phyloP scores from a whole-genome alignment of 64 coral and sea anemone genomes.

The Pocillopora verrucosa region DNA sequence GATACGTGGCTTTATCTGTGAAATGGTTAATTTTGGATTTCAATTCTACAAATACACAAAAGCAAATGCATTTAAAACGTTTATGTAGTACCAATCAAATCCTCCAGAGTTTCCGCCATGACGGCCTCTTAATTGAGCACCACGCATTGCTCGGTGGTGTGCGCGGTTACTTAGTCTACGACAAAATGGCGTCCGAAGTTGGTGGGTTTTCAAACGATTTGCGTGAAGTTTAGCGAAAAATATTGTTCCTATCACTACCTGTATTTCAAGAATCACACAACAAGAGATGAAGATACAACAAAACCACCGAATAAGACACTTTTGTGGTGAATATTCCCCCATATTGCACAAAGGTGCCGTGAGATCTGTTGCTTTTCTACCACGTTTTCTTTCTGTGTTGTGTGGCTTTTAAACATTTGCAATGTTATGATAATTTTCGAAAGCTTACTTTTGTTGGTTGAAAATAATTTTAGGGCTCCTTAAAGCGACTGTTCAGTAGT shows the following conservation, averaged over 20 bases:
- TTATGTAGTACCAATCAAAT: conserved; percentile 69
- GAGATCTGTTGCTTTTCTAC: not conserved
- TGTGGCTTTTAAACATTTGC: not conserved
- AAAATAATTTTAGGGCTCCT: conserved; percentile 33
- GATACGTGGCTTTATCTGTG: conserved; percentile 85
- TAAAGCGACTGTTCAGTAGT: conserved; percentile 70
- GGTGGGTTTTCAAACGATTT: conserved; percentile 74
- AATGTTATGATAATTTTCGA: no score
- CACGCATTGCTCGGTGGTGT: conserved; percentile 16
- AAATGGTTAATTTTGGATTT: conserved; percentile 27
- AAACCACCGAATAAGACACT: conserved; percentile 84
- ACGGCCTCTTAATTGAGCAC: conserved; percentile 35
- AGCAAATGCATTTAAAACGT: not conserved
- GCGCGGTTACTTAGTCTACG: conserved; percentile 9
- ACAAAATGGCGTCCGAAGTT: conserved; percentile 91
- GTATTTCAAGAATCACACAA: conserved; percentile 72
- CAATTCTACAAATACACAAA: not conserved
- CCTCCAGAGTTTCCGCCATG: conserved; percentile 86
- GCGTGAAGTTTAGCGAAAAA: conserved; percentile 80
- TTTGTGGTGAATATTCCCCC: conserved; percentile 89
- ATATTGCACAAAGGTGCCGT: conserved; percentile 86
- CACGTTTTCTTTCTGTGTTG: not conserved
- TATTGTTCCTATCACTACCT: conserved; percentile 74
- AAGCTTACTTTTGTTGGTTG: not conserved
- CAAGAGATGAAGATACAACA: conserved; percentile 61